These are phyloP conservation scores for Nothobranchius furzeri DNA, from an alignment of 2,113 vertebrate genomes.

Conservation along the genomic window DNA sequence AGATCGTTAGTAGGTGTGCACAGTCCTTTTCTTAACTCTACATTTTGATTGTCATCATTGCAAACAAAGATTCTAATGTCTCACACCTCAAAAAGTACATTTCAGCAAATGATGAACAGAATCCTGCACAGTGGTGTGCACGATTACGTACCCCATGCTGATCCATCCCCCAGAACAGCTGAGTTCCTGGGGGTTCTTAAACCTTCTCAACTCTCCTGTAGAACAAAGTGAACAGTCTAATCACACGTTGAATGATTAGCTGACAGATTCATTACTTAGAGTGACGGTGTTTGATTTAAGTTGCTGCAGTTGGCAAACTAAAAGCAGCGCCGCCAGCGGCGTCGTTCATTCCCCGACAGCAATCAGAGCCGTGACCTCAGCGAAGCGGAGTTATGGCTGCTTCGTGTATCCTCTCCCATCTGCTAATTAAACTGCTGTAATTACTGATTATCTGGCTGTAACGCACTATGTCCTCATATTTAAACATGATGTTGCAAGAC, in stretches of 20 bases:
- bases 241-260: constrained; percentile 63
- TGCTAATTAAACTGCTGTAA: constrained; percentile 29
- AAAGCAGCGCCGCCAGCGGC: constrained; percentile 30
- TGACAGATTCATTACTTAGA: constrained; percentile 73
- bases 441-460: constrained; percentile 28
- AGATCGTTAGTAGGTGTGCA: constrained; percentile 27
- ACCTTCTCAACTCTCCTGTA: background rate
- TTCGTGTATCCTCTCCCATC: constrained; percentile 23
- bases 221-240: constrained; percentile 49
- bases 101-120: too few species aligned
- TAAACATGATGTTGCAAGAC: background rate
- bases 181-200: constrained; percentile 10
- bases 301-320: constrained; percentile 47
- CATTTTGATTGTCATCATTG: too few species aligned
- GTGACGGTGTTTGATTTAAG: constrained; percentile 70
- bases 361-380: constrained; percentile 49
- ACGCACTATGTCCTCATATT: constrained; percentile 7
- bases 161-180: background rate
- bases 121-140: too few species aligned
- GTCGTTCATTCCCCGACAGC: constrained; percentile 46
- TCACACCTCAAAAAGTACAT: too few species aligned
- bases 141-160: background rate
- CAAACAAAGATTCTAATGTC: too few species aligned
- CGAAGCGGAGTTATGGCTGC: constrained; percentile 16
- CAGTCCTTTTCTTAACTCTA: too few species aligned